Evolutionary conservation across 2,797 vertebrate genomes (phyloP), one percentile per base, ranked within the genome.

Genomic region (Oreochromis mossambicus): DNA sequence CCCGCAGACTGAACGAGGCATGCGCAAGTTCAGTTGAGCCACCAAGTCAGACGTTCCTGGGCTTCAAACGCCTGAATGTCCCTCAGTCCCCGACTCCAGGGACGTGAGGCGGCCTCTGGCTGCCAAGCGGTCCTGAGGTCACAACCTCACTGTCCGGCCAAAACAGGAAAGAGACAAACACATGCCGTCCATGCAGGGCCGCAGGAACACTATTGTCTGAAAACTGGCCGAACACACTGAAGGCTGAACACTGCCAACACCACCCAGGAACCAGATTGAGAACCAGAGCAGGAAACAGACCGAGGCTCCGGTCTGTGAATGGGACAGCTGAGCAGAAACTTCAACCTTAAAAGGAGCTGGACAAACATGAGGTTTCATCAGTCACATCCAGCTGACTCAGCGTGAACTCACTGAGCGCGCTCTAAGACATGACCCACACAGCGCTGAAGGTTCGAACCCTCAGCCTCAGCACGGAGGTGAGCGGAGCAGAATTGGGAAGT

Each of bases 401-500:
- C 2, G 11, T 66, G 10, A 66, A 36, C 34, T n/a, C 43, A 48
- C 66, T 46, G 43, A 73, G 68, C 2, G 2, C 6, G 3, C 66
- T 73, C 66, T 29, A 48, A 48, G 41, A 73, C 43, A 29, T 15
- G 4, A 29, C 24, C 68, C 10, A 17, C 43, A 3, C 24, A 8
- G 6, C 1, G 4, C 66, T 46, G 38, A 17, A 46, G 41, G 8
- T 46, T 73, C 41, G 17, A 48, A 12, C 24, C 41, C 10, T 29
- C 24, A 26, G 68, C 24, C 26, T 73, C 70, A 48, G 68, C 0
- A 9, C 4, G 6, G 43, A 75, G 68, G 43, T 32, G 41, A 50
- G 17, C 14, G 9, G 68, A 48, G 68, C 26, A 61, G 66, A 83
- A 90, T 80, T 38, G 51, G 79, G 87, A 91, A 91, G 92, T 90